Evolutionary conservation across 2,113 vertebrate genomes (phyloP).

Genomic region (Herpailurus yagouaroundi): DNA sequence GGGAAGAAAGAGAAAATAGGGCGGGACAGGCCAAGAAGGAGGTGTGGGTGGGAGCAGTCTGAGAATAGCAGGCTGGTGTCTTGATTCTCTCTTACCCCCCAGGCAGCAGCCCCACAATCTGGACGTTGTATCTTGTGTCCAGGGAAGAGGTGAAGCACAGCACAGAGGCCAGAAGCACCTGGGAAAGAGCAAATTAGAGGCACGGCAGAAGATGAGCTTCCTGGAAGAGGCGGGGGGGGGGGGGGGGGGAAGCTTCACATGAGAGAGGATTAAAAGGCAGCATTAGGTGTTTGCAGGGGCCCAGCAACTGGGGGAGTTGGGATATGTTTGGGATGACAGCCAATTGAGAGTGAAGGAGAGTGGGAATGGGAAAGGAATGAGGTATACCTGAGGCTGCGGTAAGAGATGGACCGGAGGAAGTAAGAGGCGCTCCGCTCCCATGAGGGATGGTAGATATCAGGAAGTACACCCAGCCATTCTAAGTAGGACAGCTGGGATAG

Average conservation of each 20-base stretch:
- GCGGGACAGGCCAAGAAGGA: background rate
- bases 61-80: background rate
- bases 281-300: background rate
- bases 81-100: conserved; percentile 87
- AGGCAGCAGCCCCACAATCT: conserved; percentile 93
- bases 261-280: background rate
- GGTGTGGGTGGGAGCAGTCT: background rate
- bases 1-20: background rate
- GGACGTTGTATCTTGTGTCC: conserved; percentile 89
- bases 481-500: background rate
- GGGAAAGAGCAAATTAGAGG: background rate
- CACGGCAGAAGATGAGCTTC: background rate
- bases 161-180: conserved; percentile 92
- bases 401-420: background rate
- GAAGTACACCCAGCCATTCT: background rate
- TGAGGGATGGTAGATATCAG: background rate
- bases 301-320: background rate
- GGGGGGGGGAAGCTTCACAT: background rate
- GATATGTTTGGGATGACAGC: background rate
- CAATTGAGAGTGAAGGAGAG: background rate
- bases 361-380: background rate
- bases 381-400: background rate
- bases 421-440: background rate
- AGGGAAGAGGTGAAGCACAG: conserved; percentile 91
- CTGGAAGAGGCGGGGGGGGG: background rate